Base-by-base conservation (phyloP, 2,797 vertebrate species). In the Prunella strophiata region DNA sequence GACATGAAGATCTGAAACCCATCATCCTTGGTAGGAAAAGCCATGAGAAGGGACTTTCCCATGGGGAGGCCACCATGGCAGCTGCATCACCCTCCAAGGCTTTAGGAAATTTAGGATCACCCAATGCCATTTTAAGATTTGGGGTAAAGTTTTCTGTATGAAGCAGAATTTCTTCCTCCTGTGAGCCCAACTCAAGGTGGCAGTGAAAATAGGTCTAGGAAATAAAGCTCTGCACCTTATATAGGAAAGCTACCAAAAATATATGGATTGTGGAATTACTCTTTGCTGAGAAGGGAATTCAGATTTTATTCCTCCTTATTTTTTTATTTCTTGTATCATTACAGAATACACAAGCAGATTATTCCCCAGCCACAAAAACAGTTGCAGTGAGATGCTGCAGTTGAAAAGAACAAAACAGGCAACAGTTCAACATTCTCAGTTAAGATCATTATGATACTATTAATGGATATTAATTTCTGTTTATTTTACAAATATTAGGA, bases 321-420 rank as follows among this genome's bases (percentile, higher is more conserved):
- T 27, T 93, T 92, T 95, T 92, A 86, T 92, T 94, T 74, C 92
- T 91, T 63, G 40, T 95, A 83, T 88, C 89, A 59, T 91, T 92
- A 75, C 72, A 91, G 91, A 30, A 13, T 43, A 85, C 76, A 78
- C 73, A 85, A 72, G 89, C 87, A 95, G 87, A 94, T 96, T 96
- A 96, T 95, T 96, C 92, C 94, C 85, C 85, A 79, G 93, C 77
- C 81, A 73, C 91, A 40, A 20, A 95, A 84, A 62, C 85, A 90
- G 70, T 94, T 84, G 89, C 61, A 89, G 79, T 0, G 26, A 89
- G 85, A 93, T 29, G 89, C 85, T 79, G 88, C 89, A 91, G 85
- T 82, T 52, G 83, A 92, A 97, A 97, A 96, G 96, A 95, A 96
- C 94, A 93, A 92, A 96, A 94, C 93, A 93, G 94, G 95, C 94